Evolutionary conservation across 2,113 vertebrate genomes (phyloP).

Genomic region (Gallinago paraguaiae): DNA sequence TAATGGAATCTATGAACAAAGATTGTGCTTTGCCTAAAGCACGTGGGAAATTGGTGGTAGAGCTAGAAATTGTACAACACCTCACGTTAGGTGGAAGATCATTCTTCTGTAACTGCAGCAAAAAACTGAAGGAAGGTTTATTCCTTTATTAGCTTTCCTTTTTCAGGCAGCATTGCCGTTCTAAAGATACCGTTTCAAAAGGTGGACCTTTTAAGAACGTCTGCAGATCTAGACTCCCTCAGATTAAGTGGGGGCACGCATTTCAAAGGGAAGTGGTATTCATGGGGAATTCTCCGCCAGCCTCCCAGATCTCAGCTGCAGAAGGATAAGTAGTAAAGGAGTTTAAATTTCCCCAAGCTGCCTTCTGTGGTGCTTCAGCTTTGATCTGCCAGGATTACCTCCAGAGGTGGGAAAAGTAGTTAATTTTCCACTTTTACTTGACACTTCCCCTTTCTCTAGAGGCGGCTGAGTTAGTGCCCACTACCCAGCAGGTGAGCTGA

Average conservation of each 20-base stretch:
- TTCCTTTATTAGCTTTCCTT: background rate
- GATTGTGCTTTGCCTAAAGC: background rate
- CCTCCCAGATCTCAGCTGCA: background rate
- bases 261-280: slow-evolving; percentile 53
- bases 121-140: slow-evolving; percentile 23
- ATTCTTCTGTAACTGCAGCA: background rate
- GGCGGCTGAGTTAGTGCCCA: background rate
- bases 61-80: background rate
- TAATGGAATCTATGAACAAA: background rate
- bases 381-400: slow-evolving; percentile 63
- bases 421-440: slow-evolving; percentile 38
- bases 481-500: background rate
- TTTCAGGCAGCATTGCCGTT: slow-evolving; percentile 16
- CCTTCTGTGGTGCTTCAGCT: slow-evolving; percentile 56
- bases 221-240: slow-evolving; percentile 26
- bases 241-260: slow-evolving; percentile 45
- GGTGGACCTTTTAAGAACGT: slow-evolving; percentile 61
- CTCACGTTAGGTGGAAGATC: background rate
- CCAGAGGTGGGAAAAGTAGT: slow-evolving; percentile 35
- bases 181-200: slow-evolving; percentile 49
- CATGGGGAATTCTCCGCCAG: slow-evolving; percentile 25
- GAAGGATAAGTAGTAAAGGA: slow-evolving; percentile 55
- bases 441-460: background rate
- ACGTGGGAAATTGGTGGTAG: background rate
- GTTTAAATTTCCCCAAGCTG: slow-evolving; percentile 54